Base-by-base conservation (phyloP, 2,113 vertebrate genomes). In the Nipponia nippon region DNA sequence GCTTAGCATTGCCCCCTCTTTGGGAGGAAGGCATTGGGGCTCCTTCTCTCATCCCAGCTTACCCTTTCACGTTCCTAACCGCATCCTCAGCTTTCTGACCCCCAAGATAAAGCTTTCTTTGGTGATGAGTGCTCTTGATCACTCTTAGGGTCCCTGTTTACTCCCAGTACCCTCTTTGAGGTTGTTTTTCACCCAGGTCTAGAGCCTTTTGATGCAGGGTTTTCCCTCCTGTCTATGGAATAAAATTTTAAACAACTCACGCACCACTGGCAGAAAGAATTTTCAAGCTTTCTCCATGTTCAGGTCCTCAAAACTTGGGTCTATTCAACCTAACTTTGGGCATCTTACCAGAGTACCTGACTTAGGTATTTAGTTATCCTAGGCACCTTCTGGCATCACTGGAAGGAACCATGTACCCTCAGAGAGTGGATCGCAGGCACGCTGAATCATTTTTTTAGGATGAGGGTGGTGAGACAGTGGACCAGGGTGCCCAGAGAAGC, bases 171-270 rank as follows among this genome's bases (percentile, higher is more conserved):
- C 6, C 29, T 50, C 22, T 11, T 16, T 9, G 7, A 38, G 13
- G 47, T 6, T 46, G 14, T 23, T 90, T 89, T 15, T 5, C 17
- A 12, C 27, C 10, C 19, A 19, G 6, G 4, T 18, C 27, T 32
- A 53, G 30, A 34, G 42, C 44, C 62, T 79, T 62, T 49, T 1
- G 1, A 17, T 0, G 5, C 29, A 86, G 52, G 2, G 6, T 16
- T 61, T 38, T 14, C 36, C 19, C 17, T n/a, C 3, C 62, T 46
- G 34, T 32, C 13, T 4, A 3, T 2, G n/a, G 38, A 66, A 49
- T 14, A 7, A 21, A 6, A 71, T 9, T 50, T 66, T 27, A 23
- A 89, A n/a, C 32, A 40, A 11, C 16, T 38, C 11, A 6, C 0
- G 0, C 32, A 56, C 16, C 36, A 21, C 0, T 5, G 36, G 25